A percentile compares a stretch with the other conserved stretches of the same genome.
These are phyloP conservation scores for Lepidothrix coronata DNA, from an alignment of 2,113 vertebrate genomes.

Conservation along the genomic window DNA sequence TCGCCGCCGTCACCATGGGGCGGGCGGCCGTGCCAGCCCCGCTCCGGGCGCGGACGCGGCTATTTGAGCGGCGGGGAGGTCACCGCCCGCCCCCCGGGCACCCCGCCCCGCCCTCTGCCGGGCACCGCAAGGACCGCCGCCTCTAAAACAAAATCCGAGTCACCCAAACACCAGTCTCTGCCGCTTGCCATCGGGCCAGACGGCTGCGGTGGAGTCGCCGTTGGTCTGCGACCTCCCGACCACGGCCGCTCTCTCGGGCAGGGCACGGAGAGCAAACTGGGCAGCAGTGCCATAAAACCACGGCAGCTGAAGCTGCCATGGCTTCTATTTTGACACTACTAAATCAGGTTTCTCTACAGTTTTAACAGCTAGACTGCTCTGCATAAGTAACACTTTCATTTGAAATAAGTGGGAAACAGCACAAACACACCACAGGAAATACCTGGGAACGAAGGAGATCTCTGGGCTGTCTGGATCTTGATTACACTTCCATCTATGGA, in stretches of 20 bases:
- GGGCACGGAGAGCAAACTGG: fast-evolving
- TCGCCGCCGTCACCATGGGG: background rate
- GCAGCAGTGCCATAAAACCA: fast-evolving
- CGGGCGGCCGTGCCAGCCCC: background rate
- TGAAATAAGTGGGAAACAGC: background rate
- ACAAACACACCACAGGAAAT: fast-evolving
- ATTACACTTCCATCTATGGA: background rate
- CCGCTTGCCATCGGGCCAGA: fast-evolving
- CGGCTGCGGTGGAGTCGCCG: fast-evolving
- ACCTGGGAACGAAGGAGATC: fast-evolving
- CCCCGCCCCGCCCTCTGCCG: background rate
- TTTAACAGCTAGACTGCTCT: fast-evolving
- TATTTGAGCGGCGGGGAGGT: background rate
- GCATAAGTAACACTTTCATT: fast-evolving
- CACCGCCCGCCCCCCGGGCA: background rate
- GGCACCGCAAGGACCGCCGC: background rate
- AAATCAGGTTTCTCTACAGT: fast-evolving
- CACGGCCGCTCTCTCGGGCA: fast-evolving
- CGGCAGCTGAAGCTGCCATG: fast-evolving
- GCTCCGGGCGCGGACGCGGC: no score
- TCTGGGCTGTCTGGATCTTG: fast-evolving
- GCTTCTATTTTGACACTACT: fast-evolving
- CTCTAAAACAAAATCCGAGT: background rate
- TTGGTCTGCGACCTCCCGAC: fast-evolving
- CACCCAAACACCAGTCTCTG: fast-evolving